These are phyloP conservation scores for Drosophila novamexicana DNA, from an alignment of 1,140 invertebrate species.

Conservation along the genomic window DNA sequence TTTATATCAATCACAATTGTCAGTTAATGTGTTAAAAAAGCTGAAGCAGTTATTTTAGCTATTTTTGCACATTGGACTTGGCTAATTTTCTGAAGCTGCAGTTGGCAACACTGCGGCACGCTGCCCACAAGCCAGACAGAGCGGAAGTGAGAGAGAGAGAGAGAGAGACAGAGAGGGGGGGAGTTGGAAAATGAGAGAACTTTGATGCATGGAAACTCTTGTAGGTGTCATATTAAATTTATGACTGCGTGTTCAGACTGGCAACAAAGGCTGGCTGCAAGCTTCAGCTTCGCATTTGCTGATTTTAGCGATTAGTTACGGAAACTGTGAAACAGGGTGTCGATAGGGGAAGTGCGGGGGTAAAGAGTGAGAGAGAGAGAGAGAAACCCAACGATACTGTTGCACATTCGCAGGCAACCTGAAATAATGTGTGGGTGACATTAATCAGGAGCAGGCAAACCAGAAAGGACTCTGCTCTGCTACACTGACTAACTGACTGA, in stretches of 20 bases:
- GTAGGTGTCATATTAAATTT: constrained; percentile 79
- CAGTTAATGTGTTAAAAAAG: too few relatives aligned
- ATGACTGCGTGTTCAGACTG: constrained; percentile 50
- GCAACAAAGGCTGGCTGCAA: constrained; percentile 31
- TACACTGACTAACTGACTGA: too few relatives aligned
- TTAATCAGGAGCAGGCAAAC: constrained; percentile 25
- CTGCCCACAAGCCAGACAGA: too few relatives aligned
- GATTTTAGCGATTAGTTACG: constrained; percentile 46
- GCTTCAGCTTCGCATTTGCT: constrained; percentile 22
- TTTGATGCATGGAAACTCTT: constrained; percentile 22
- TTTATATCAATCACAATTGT: too few relatives aligned
- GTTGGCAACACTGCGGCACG: too few relatives aligned
- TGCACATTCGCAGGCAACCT: constrained; percentile 23
- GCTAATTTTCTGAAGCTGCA: too few relatives aligned
- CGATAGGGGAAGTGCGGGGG: not conserved
- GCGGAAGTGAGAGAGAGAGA: not conserved
- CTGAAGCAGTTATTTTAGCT: too few relatives aligned
- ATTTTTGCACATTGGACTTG: too few relatives aligned
- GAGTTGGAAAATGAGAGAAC: not conserved
- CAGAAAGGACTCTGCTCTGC: constrained; percentile 4
- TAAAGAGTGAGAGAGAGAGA: not conserved
- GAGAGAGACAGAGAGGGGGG: constrained; percentile 1
- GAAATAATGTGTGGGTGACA: constrained; percentile 23
- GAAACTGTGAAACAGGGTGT: constrained; percentile 1
- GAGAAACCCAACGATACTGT: constrained; percentile 21